A percentile compares a stretch with the other conserved stretches of the same genome.
These are phyloP conservation scores for Argopecten irradians DNA, from an alignment of 1,140 invertebrate genomes.

Conservation along the genomic window DNA sequence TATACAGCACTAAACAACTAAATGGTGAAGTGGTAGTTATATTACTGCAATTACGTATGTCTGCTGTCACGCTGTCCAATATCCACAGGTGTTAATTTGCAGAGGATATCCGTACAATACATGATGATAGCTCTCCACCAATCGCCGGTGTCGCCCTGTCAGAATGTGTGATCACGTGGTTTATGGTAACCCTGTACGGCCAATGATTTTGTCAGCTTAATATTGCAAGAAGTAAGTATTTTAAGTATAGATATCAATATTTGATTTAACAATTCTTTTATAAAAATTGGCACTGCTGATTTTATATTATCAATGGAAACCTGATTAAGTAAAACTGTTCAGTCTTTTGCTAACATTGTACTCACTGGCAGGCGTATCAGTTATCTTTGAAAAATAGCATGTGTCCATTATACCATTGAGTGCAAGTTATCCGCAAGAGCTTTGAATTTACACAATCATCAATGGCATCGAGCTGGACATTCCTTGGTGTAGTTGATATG, in stretches of 20 bases:
- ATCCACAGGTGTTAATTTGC: slow-evolving; percentile 4
- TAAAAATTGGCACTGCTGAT: too few relatives aligned
- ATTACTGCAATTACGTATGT: not conserved
- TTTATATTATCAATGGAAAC: too few relatives aligned
- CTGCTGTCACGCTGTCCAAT: not conserved
- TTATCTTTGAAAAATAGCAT: too few relatives aligned
- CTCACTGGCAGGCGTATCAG: too few relatives aligned
- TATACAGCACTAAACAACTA: not conserved
- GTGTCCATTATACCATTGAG: not conserved
- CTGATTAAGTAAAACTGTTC: too few relatives aligned
- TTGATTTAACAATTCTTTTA: too few relatives aligned
- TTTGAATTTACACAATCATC: not conserved
- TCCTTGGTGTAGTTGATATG: not conserved
- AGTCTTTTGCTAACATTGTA: too few relatives aligned
- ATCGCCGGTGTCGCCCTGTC: not conserved
- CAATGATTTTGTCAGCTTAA: not conserved
- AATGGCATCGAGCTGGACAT: not conserved
- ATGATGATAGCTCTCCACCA: not conserved
- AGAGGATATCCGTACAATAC: not conserved
- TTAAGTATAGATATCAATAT: too few relatives aligned
- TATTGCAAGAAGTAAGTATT: too few relatives aligned
- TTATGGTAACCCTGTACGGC: not conserved
- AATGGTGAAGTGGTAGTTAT: not conserved
- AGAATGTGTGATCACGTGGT: not conserved
- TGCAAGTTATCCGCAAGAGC: not conserved